phyloP scores from a whole-genome alignment of 2,888 invertebrate genomes.

The Xestia ashworthii region DNA sequence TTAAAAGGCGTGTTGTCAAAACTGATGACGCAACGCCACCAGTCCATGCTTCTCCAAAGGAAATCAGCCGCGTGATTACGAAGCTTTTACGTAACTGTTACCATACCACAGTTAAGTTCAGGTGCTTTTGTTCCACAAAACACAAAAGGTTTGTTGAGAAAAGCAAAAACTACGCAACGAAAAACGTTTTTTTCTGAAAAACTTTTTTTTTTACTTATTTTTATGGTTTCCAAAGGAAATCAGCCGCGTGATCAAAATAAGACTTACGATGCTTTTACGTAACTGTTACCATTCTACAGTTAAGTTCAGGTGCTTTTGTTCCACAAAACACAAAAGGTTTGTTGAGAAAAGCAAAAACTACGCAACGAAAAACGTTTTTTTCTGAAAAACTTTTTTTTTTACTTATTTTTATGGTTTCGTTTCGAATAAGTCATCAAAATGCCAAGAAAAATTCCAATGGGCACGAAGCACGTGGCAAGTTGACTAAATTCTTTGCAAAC shows the following conservation, averaged over 20 bases:
- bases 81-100: slow-evolving; percentile 9
- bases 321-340: neutral
- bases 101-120: neutral
- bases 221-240: slow-evolving; percentile 58
- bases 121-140: slow-evolving; percentile 18
- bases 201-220: neutral
- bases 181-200: neutral
- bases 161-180: neutral
- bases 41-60: slow-evolving; percentile 33
- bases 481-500: neutral
- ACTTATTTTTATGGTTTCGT: neutral
- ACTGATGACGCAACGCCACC: neutral
- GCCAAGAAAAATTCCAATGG: neutral
- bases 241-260: slow-evolving; percentile 34
- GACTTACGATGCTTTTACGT: slow-evolving; percentile 13
- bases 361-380: no score
- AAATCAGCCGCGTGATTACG: slow-evolving; percentile 38
- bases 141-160: slow-evolving; percentile 11
- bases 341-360: slow-evolving; percentile 13
- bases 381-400: neutral
- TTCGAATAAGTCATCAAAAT: neutral
- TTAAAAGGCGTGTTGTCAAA: neutral
- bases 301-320: slow-evolving; percentile 13
- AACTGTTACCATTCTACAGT: neutral
- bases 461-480: neutral